Evolutionary conservation across 2,113 vertebrate genomes (phyloP), one percentile per base, ranked within the genome.

Genomic region (Phalacrocorax pelagicus): DNA sequence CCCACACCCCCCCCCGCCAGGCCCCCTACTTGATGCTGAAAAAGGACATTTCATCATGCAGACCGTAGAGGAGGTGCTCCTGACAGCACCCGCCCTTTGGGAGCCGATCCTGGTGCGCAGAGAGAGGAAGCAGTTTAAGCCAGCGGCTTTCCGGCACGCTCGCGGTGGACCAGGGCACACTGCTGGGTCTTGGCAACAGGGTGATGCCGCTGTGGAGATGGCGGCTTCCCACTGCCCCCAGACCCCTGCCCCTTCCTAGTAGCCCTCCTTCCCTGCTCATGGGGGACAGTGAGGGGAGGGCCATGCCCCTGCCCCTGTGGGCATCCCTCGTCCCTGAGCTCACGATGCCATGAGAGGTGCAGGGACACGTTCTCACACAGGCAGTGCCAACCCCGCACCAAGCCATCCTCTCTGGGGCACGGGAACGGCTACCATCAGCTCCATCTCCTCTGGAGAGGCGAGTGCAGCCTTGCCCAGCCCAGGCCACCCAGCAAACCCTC

Each of bases 121-220:
- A 51, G n/a, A 0, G 1, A 16, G 29, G 57, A 5, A 52, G 57
- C 0, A 0, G n/a, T 21, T 72, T 32, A 71, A 91, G 44, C 15
- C 0, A 0, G 13, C 0, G 2, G 11, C 44, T 29, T 42, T 73
- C 57, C 3, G 4, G 58, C 49, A 15, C 3, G 1, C 34, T 58
- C 2, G 1, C 49, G n/a, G 12, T 1, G 19, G 27, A 21, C 36
- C 9, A 15, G 27, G 57, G 16, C 38, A 47, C 32, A 32, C 6
- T 4, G 3, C 38, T 46, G 75, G 20, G 46, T 78, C 29, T 58
- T 1, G 15, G 52, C 23, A 42, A 72, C 18, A 71, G 18, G 18
- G 27, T 30, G 46, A 51, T 40, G n/a, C 11, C 55, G 15, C 15
- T 0, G 0, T 3, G 15, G 26, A 21, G 46, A 9, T 29, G 38